Base-by-base conservation (phyloP, 2,113 vertebrate genomes). In the Pipra filicauda region DNA sequence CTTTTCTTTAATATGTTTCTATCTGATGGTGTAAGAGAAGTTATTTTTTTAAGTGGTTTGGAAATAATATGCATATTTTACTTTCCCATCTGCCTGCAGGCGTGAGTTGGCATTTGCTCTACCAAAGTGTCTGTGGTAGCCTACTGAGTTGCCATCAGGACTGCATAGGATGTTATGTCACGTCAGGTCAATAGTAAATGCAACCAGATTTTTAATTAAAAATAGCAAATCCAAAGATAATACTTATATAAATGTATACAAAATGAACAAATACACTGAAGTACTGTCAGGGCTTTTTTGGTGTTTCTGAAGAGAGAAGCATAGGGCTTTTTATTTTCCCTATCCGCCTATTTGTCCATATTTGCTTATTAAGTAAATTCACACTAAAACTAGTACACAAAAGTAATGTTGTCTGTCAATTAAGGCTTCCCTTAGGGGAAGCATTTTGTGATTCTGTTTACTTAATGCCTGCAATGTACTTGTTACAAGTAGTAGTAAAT, bases 81-180 rank as follows among this genome's bases (percentile, higher is more conserved):
- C 48, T 93, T 80, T 71, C 70, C 96, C 95, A 96, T 93, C 92
- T 96, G 95, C 90, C 95, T 75, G 69, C 73, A 39, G 90, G 92
- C 61, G 3, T 72, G 61, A 93, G 79, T 28, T 96, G 95, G 93
- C 95, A 95, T 96, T 96, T 96, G 71, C 75, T 88, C 43, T 77
- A 12, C 88, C 15, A 24, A 39, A 78, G 72, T 33, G 75, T 57
- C 90, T 95, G 75, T 61, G 85, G 85, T 16, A 77, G 85, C 95
- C 95, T 28, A 96, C 93, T 88, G 95, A 88, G 95, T 3, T 95
- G 85, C 96, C 95, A 96, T 96, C 92, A 90, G 93, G 95, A 39
- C 93, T 77, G 79, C 76, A 89, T 71, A 41, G 79, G 57, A 94
- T 71, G 55, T 17, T 88, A 22, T 90, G 88, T 78, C 79, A 96